Conservation (phyloP, 2,888 invertebrate species). For the Drosophila leonis region DNA sequence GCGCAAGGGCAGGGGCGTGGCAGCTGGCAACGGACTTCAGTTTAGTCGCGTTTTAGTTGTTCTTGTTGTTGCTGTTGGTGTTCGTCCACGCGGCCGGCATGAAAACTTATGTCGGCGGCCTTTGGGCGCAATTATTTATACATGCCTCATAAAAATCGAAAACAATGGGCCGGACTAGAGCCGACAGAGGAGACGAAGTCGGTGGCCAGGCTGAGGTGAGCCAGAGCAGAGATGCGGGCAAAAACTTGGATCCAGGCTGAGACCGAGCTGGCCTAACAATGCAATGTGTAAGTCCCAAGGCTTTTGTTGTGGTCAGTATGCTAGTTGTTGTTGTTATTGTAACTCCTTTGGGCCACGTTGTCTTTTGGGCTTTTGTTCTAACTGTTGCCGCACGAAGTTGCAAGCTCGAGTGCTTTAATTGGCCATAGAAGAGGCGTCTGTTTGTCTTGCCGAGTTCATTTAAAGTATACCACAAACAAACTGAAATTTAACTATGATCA, state of each 20-base stretch:
- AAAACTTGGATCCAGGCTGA: slow-evolving; percentile 2
- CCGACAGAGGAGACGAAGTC: neutral
- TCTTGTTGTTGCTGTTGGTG: slow-evolving; percentile 36
- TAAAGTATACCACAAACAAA: slow-evolving; percentile 10
- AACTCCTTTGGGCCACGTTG: slow-evolving; percentile 51
- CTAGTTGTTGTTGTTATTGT: slow-evolving; percentile 28
- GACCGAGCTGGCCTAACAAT: slow-evolving; percentile 56
- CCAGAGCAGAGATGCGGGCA: neutral
- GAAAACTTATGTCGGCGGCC: slow-evolving; percentile 83
- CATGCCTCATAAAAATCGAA: slow-evolving; percentile 83
- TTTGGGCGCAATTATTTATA: slow-evolving; percentile 84
- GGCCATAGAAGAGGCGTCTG: slow-evolving; percentile 47
- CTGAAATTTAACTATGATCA: neutral
- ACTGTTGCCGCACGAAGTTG: slow-evolving; percentile 52
- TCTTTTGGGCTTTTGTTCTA: slow-evolving; percentile 67
- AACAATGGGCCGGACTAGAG: slow-evolving; percentile 70
- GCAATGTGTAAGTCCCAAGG: slow-evolving; percentile 52
- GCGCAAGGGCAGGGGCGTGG: slow-evolving; percentile 58
- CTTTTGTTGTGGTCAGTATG: slow-evolving; percentile 71
- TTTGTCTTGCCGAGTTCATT: slow-evolving; percentile 50
- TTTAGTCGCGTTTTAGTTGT: slow-evolving; percentile 65
- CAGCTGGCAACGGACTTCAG: slow-evolving; percentile 44
- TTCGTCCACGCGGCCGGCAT: slow-evolving; percentile 79
- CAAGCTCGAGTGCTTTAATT: slow-evolving; percentile 47
- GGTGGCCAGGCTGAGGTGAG: neutral